phyloP scores from a whole-genome alignment of 2,888 invertebrate species.

The Orgyia antiqua region DNA sequence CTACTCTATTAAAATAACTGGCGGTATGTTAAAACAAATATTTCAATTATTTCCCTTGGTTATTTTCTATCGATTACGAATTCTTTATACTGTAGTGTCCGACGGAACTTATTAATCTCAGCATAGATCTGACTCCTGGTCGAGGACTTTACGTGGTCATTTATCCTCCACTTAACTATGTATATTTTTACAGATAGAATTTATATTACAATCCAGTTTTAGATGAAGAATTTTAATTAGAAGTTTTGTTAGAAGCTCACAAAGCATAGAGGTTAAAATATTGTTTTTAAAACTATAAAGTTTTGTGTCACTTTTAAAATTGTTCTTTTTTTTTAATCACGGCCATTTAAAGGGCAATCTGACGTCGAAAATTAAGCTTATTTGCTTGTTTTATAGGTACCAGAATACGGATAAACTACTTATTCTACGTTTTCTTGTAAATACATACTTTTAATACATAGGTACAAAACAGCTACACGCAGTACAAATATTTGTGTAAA shows the following conservation, averaged over 20 bases:
- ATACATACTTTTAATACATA: too few relatives aligned
- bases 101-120: slow-evolving; percentile 26
- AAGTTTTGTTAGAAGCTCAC: slow-evolving; percentile 15
- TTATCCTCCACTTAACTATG: slow-evolving; percentile 18
- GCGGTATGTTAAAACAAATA: slow-evolving; percentile 19
- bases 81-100: slow-evolving; percentile 22
- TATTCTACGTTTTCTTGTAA: too few relatives aligned
- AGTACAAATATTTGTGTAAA: too few relatives aligned
- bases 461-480: too few relatives aligned
- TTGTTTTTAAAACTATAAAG: slow-evolving; percentile 20
- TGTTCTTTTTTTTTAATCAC: too few relatives aligned
- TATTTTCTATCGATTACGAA: slow-evolving; percentile 24
- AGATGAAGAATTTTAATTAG: slow-evolving; percentile 25
- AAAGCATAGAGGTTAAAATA: slow-evolving; percentile 15
- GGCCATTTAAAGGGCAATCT: too few relatives aligned
- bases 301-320: too few relatives aligned
- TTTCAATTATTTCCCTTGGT: slow-evolving; percentile 20
- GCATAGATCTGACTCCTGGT: slow-evolving; percentile 22
- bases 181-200: slow-evolving; percentile 26
- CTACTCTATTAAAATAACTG: slow-evolving; percentile 11
- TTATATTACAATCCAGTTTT: slow-evolving; percentile 22
- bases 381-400: too few relatives aligned
- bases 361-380: too few relatives aligned
- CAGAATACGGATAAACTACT: too few relatives aligned
- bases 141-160: slow-evolving; percentile 21